Percentiles rank a stretch among this genome's conserved stretches.
Evolutionary conservation across 2,888 invertebrate species (phyloP).

Genomic region (Calameuta idolon): DNA sequence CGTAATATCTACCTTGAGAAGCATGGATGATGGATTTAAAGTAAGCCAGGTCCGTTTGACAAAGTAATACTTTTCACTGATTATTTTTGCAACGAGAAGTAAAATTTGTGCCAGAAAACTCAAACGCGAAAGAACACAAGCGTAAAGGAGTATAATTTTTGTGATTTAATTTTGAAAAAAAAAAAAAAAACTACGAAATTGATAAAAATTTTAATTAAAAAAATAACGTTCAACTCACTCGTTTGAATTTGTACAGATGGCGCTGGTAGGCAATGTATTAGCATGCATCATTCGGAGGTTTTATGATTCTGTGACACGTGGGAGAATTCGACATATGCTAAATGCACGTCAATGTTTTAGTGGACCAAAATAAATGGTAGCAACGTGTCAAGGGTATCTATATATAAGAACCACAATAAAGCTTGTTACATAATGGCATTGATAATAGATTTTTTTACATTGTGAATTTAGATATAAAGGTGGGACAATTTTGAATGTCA

Average conservation of each 20-base stretch:
- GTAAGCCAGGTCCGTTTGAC: background rate
- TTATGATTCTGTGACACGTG: background rate
- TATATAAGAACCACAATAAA: background rate
- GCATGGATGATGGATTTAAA: background rate
- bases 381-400: background rate
- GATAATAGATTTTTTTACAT: background rate
- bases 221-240: background rate
- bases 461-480: background rate
- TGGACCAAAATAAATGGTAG: background rate
- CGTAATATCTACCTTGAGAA: background rate
- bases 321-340: background rate
- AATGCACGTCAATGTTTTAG: background rate
- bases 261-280: background rate
- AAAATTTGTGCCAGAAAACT: background rate
- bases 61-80: background rate
- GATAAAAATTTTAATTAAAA: background rate
- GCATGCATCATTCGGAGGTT: background rate
- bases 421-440: background rate
- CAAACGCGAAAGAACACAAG: background rate
- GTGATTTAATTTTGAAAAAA: background rate
- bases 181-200: background rate
- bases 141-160: background rate
- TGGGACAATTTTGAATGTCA: background rate
- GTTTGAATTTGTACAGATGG: background rate
- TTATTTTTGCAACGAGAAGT: background rate